phyloP scores from a whole-genome alignment of 2,888 invertebrate species.

The Endotricha flammealis region DNA sequence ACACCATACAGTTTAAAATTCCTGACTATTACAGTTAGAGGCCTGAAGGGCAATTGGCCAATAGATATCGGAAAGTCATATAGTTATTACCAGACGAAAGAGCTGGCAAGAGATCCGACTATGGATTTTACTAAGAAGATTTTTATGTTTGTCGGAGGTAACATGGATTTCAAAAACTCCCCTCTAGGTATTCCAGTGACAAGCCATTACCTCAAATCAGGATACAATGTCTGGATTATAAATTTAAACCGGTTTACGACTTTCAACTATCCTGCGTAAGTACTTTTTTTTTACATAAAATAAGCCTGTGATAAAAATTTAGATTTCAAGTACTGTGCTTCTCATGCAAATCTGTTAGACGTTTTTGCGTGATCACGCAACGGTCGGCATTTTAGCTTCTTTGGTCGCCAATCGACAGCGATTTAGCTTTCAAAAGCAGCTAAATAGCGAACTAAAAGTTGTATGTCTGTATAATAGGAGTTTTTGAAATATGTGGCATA shows the following conservation, averaged over 20 bases:
- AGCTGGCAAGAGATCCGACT: conserved; percentile 26
- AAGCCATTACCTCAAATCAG: conserved; percentile 30
- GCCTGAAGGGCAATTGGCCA: background rate
- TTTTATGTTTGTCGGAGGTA: background rate
- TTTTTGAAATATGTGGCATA: too few relatives aligned
- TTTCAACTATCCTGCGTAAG: background rate
- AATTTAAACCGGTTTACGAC: conserved; percentile 14
- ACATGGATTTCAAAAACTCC: background rate
- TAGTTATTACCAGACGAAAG: conserved; percentile 30
- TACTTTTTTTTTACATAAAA: background rate
- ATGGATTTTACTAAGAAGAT: background rate
- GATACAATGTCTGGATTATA: conserved; percentile 32
- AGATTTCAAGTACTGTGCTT: too few relatives aligned
- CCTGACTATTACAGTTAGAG: background rate
- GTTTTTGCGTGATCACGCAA: too few relatives aligned
- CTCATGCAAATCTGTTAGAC: too few relatives aligned
- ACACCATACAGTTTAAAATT: conserved; percentile 31
- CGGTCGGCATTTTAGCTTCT: too few relatives aligned
- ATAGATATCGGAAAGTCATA: conserved; percentile 20
- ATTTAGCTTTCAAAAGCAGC: too few relatives aligned
- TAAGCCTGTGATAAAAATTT: too few relatives aligned
- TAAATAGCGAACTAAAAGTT: too few relatives aligned
- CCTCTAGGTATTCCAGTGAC: conserved; percentile 15
- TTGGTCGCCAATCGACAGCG: too few relatives aligned
- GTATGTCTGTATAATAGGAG: too few relatives aligned